These are phyloP conservation scores for Axis porcinus DNA, from an alignment of 2,113 vertebrate species.

Conservation along the genomic window DNA sequence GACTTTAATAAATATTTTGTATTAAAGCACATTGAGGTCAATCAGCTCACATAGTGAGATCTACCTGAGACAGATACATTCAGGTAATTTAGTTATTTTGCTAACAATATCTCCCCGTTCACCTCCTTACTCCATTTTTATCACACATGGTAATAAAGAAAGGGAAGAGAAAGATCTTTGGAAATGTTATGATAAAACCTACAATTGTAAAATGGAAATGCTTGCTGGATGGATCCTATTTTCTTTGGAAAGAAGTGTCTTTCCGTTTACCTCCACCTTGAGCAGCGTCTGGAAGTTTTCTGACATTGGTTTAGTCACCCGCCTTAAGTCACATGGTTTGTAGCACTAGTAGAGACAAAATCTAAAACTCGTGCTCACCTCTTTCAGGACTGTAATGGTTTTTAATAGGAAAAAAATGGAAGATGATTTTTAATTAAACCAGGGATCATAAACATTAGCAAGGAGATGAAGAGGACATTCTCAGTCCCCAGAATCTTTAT, in stretches of 20 bases:
- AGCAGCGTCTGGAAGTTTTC: neutral
- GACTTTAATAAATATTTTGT: conserved; percentile 5
- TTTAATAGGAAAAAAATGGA: neutral
- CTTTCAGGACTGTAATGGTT: neutral
- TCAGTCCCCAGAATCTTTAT: neutral
- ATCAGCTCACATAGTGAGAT: neutral
- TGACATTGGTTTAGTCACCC: neutral
- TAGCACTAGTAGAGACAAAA: neutral
- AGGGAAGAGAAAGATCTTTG: neutral
- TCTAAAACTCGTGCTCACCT: neutral
- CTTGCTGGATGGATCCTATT: neutral
- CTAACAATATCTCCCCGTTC: neutral
- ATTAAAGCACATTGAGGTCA: neutral
- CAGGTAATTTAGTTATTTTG: neutral
- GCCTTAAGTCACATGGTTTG: neutral
- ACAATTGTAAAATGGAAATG: neutral
- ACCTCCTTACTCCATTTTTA: neutral
- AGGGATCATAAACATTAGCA: neutral
- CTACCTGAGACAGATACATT: neutral
- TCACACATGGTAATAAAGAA: neutral
- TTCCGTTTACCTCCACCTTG: neutral
- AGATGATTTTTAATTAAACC: conserved; percentile 3
- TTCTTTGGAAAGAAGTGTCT: neutral
- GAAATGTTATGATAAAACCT: neutral
- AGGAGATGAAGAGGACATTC: neutral